A percentile compares a stretch with the other conserved stretches of the same genome.
phyloP scores from a whole-genome alignment of 2,888 invertebrate species.

The Coelopa pilipes region DNA sequence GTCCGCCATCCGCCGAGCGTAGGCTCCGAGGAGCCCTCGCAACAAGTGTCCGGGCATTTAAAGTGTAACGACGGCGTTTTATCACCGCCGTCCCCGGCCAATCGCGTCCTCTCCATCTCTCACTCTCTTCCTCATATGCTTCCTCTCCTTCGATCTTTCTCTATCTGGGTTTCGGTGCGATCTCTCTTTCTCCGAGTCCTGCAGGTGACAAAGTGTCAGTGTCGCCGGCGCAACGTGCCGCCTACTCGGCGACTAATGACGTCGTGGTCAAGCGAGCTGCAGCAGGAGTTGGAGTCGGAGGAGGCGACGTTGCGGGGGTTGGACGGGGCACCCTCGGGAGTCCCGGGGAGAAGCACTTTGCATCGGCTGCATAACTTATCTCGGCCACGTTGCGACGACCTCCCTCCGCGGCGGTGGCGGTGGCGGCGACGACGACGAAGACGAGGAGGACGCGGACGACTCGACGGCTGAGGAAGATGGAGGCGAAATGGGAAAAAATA shows the following conservation, averaged over 20 bases:
- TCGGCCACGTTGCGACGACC: slow-evolving; percentile 48
- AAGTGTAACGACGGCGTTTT: slow-evolving; percentile 49
- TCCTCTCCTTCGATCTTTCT: too few species aligned
- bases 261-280: slow-evolving; percentile 44
- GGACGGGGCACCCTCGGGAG: slow-evolving; percentile 33
- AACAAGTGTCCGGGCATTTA: slow-evolving; percentile 35
- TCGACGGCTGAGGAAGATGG: slow-evolving; percentile 1
- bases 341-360: slow-evolving; percentile 65
- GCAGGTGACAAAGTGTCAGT: slow-evolving; percentile 49
- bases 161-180: too few species aligned
- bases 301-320: slow-evolving; percentile 30
- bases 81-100: slow-evolving; percentile 39
- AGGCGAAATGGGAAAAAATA: slow-evolving; percentile 28
- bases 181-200: too few species aligned
- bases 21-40: background rate
- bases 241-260: slow-evolving; percentile 62
- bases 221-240: slow-evolving; percentile 60
- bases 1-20: slow-evolving; percentile 36
- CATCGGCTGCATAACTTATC: slow-evolving; percentile 67
- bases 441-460: too few species aligned
- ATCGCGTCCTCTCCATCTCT: background rate
- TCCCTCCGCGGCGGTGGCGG: too few species aligned
- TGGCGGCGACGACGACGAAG: too few species aligned
- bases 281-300: slow-evolving; percentile 23
- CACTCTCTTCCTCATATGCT: background rate